Evolutionary conservation across 2,888 invertebrate species (phyloP), one percentile per base, ranked within the genome.

Genomic region (Phasia obesa): DNA sequence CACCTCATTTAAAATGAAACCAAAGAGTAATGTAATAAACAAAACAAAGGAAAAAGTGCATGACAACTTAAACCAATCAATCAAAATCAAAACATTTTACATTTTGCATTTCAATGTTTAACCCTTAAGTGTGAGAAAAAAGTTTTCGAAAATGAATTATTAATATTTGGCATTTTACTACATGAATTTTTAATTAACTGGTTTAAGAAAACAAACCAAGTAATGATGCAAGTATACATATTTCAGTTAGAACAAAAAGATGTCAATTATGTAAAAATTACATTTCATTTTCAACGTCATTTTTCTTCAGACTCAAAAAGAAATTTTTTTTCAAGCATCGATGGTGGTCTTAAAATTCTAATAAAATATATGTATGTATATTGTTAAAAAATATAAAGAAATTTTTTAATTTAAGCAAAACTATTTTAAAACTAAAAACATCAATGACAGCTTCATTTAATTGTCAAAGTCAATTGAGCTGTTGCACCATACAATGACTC

Each of bases 1-100:
- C 62, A 64, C 70, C 35, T 47, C 25, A 64, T 57, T 70, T 47
- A 2, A 55, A 57, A 25, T 38, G 35, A 35, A 70, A 27, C 55
- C 38, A 27, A 60, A 31, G 6, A 15, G 13, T 51, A 25, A 21
- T 27, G 47, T 9, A 60, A 67, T 21, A 47, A 47, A 59, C 17
- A 44, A 67, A 57, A 25, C 4, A 13, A 4, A n/a, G n/a, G 9
- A 21, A 60, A 35, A 19, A 42, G 31, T 19, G 42, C 44, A 69
- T 51, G 76, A 62, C 76, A 69, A 23, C 42, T 13, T 27, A 31
- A 71, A 78, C 31, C 71, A 49, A 71, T 78, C 78, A 78, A 78
- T 78, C 78, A 78, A 25, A 78, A 42, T 60, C 62, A 38, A 53
- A 64, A 35, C 23, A 71, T 65, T 71, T 51, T 13, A 62, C 55